Base-by-base conservation (phyloP, 2,888 invertebrate species). In the Morpho deidamia region DNA sequence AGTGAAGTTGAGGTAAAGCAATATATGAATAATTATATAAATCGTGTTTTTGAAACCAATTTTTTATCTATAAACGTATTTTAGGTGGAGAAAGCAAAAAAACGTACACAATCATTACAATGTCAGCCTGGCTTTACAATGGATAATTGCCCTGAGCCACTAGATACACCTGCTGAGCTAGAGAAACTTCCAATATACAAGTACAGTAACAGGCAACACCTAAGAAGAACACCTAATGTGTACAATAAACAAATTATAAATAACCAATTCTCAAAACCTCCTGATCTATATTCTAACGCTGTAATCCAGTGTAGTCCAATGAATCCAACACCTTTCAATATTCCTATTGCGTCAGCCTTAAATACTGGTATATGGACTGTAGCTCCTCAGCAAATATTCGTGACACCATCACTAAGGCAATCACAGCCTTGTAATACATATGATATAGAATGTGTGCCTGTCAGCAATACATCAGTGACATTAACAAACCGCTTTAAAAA, bases 61-160 rank as follows among this genome's bases (percentile, higher is more conserved):
- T 10, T 37, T 33, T 23, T 32, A 8, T 12, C 1, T 38, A 9
- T 44, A 33, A 45, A 56, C 44, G 45, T 58, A 45, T 62, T 63
- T 43, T 67, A 85, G 85, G 72, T 77, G 48, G 74, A 76, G 62
- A 81, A 74, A 61, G 79, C 76, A 8, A 70, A 72, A 51, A 51
- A 39, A 2, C 61, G 49, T 32, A 73, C 72, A 45, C 68, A 64
- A 11, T 51, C 55, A 7, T 58, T 68, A 33, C 58, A 62, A 53
- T 55, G 39, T 34, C 61, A 64, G 33, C 35, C 58, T 8, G 65
- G 59, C 40, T 59, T 53, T 47, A 54, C 52, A 43, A 60, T 65
- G 39, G 62, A 66, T 44, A 58, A 58, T 44, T 78, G 69, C 56
- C 74, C 77, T 50, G 84, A 85, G 64, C 83, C 83, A 42, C 64